A percentile compares a stretch with the other conserved stretches of the same genome.
These are phyloP conservation scores for Eupithecia centaureata DNA, from an alignment of 2,888 invertebrate genomes.

Conservation along the genomic window DNA sequence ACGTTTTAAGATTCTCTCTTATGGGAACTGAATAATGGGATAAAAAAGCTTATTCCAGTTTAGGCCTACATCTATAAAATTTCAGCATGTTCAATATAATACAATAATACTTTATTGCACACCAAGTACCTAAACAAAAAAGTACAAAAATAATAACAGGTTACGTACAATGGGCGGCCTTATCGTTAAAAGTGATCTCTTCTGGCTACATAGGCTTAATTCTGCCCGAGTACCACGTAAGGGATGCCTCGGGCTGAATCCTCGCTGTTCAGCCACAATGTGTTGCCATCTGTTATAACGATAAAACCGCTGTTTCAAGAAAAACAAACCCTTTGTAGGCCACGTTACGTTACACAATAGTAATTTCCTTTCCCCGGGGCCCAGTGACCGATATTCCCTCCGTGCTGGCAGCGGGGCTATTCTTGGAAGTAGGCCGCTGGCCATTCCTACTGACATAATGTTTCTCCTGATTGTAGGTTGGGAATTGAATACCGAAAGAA, in stretches of 20 bases:
- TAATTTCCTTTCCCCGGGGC: constrained; percentile 25
- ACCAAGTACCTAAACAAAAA: too few relatives aligned
- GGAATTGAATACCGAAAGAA: background rate
- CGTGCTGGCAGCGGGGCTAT: constrained; percentile 14
- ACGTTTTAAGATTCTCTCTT: too few relatives aligned
- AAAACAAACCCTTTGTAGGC: constrained; percentile 18
- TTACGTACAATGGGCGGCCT: too few relatives aligned
- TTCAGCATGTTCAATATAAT: too few relatives aligned
- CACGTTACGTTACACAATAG: constrained; percentile 26
- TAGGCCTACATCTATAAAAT: too few relatives aligned
- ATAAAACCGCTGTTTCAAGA: background rate
- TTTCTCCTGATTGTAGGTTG: constrained; percentile 21
- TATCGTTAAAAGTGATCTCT: too few relatives aligned
- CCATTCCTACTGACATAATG: constrained; percentile 31
- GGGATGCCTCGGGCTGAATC: background rate
- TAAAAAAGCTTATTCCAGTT: too few relatives aligned
- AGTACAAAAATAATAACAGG: too few relatives aligned
- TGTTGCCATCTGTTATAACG: background rate
- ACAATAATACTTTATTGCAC: too few relatives aligned
- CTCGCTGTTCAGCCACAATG: background rate
- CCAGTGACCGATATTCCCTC: constrained; percentile 27
- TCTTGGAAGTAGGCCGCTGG: constrained; percentile 32
- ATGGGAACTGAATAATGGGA: too few relatives aligned
- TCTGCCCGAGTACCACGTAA: background rate
- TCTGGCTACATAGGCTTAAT: background rate